Evolutionary conservation across 1,140 invertebrate genomes (phyloP).

Genomic region (Lucilia cuprina): DNA sequence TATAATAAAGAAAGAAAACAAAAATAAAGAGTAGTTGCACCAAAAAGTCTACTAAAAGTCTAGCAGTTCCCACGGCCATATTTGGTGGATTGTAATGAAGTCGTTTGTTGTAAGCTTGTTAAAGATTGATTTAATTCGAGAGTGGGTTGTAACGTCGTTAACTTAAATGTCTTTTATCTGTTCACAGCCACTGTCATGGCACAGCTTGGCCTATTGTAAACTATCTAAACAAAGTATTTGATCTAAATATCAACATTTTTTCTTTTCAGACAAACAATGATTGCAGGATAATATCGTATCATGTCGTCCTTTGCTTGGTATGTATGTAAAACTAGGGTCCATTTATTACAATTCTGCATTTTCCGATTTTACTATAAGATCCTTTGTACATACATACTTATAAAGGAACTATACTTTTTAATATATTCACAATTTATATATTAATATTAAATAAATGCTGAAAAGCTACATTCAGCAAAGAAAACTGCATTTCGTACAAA

Average conservation of each 20-base stretch:
- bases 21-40: slow-evolving; percentile 20
- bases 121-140: slow-evolving; percentile 33
- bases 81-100: slow-evolving; percentile 37
- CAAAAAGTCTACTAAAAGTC: slow-evolving; percentile 20
- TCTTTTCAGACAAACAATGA: background rate
- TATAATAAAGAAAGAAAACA: background rate
- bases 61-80: slow-evolving; percentile 37
- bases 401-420: too few species aligned
- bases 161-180: slow-evolving; percentile 32
- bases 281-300: background rate
- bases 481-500: too few species aligned
- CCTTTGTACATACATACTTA: too few species aligned
- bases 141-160: slow-evolving; percentile 34
- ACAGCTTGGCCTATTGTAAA: background rate
- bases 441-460: too few species aligned
- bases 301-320: background rate
- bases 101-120: slow-evolving; percentile 35
- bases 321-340: too few species aligned
- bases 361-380: too few species aligned
- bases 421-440: too few species aligned
- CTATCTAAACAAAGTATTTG: background rate
- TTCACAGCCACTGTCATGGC: background rate
- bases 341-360: too few species aligned
- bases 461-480: too few species aligned
- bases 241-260: background rate